Conservation (phyloP, 2,113 vertebrate genomes). For the Colistium nudipinnis region DNA sequence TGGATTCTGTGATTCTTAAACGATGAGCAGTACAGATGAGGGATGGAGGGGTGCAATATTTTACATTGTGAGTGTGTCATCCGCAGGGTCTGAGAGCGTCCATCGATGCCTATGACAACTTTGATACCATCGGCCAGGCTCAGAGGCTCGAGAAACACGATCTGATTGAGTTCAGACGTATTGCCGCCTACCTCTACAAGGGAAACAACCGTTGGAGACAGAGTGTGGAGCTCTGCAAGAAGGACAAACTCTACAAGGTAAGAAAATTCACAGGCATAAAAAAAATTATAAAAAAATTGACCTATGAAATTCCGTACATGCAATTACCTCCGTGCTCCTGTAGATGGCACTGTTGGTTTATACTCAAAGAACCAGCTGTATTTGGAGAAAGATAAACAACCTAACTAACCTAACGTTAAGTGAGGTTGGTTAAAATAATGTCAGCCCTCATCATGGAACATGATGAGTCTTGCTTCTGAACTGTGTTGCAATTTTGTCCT, state of each 20-base stretch:
- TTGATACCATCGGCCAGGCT: conserved; percentile 89
- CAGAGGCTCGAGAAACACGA: conserved; percentile 91
- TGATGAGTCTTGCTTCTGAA: no score
- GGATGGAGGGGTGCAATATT: no score
- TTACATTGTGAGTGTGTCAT: conserved; percentile 1
- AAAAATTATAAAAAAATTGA: not conserved
- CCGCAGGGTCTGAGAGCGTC: conserved; percentile 89
- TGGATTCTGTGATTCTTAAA: no score
- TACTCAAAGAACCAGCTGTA: not conserved
- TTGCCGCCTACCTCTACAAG: conserved; percentile 91
- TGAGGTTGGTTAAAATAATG: no score
- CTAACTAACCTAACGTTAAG: not conserved
- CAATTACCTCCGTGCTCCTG: not conserved
- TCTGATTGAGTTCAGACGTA: conserved; percentile 90
- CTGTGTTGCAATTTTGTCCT: no score
- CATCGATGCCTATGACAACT: conserved; percentile 91
- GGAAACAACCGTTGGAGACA: conserved; percentile 92
- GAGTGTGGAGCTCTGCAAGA: conserved; percentile 94
- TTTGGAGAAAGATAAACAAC: not conserved
- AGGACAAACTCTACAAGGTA: conserved; percentile 92
- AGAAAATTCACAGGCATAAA: not conserved
- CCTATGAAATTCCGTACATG: not conserved
- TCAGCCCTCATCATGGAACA: no score
- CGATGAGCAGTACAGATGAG: no score
- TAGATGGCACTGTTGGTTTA: conserved; percentile 35